A percentile compares a stretch with the other conserved stretches of the same genome.
phyloP scores from a whole-genome alignment of 1,140 invertebrate genomes.

The Tribolium madens region DNA sequence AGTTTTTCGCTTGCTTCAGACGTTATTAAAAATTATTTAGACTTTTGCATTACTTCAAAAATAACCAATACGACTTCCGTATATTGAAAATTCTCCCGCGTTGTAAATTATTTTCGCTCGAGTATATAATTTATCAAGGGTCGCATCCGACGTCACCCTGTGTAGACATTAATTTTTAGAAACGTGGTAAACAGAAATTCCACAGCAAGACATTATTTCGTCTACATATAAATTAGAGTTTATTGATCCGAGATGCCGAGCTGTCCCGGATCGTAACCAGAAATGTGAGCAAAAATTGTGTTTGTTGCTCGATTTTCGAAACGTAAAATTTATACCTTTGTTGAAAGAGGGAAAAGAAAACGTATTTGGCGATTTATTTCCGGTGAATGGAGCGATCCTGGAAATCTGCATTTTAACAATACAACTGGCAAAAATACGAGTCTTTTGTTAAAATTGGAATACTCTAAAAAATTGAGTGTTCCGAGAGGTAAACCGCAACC shows the following conservation, averaged over 20 bases:
- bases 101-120: constrained; percentile 7
- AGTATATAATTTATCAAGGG: constrained; percentile 7
- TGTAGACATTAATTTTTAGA: constrained; percentile 22
- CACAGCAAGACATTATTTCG: neutral
- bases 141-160: constrained; percentile 6
- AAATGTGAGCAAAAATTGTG: neutral
- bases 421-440: neutral
- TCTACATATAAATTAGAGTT: constrained; percentile 14
- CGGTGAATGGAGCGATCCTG: neutral
- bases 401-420: neutral
- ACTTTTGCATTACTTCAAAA: no score
- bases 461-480: neutral
- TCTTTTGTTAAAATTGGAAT: neutral
- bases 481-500: no score
- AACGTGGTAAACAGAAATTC: constrained; percentile 1
- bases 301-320: neutral
- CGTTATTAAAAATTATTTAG: neutral
- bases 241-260: constrained; percentile 10
- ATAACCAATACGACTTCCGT: no score
- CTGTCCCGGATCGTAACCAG: neutral
- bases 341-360: neutral
- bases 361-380: neutral
- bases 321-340: neutral
- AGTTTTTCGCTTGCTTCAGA: neutral
- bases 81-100: neutral